These are phyloP conservation scores for Epizoanthus scotinus DNA, from an alignment of 92 coral and sea anemone genomes.

Conservation along the genomic window DNA sequence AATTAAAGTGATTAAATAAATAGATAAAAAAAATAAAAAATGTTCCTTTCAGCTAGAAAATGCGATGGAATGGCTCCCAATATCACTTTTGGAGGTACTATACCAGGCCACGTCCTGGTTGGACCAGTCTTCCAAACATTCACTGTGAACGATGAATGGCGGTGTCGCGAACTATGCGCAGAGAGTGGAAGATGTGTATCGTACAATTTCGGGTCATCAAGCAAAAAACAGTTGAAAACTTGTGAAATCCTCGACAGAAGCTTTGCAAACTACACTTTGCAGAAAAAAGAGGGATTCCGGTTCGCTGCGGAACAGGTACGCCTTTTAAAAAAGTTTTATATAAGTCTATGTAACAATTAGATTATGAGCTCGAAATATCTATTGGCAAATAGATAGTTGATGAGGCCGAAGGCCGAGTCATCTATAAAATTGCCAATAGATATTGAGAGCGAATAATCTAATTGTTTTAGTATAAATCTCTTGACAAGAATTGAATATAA, in stretches of 20 bases:
- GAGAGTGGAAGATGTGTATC: conserved; percentile 9
- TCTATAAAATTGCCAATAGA: too few species aligned
- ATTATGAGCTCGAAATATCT: too few species aligned
- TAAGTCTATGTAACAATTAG: too few species aligned
- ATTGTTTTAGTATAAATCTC: too few species aligned
- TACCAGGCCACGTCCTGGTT: background rate
- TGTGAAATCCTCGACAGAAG: conserved; percentile 11
- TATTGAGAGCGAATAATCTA: too few species aligned
- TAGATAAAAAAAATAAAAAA: too few species aligned
- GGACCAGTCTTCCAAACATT: conserved; percentile 13
- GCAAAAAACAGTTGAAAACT: background rate
- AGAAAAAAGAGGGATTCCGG: background rate
- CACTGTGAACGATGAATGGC: background rate
- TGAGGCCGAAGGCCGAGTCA: too few species aligned
- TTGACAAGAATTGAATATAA: too few species aligned
- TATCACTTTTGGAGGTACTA: conserved; percentile 4
- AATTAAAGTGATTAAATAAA: too few species aligned
- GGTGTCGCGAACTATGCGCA: background rate
- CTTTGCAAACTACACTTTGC: background rate
- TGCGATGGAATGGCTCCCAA: background rate
- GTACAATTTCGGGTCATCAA: conserved; percentile 9
- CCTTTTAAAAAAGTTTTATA: too few species aligned
- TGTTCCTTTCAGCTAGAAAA: background rate
- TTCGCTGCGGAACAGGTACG: background rate
- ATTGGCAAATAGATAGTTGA: too few species aligned